Base-by-base conservation (phyloP, 1,140 invertebrate species). In the Hypsibius dujardini region DNA sequence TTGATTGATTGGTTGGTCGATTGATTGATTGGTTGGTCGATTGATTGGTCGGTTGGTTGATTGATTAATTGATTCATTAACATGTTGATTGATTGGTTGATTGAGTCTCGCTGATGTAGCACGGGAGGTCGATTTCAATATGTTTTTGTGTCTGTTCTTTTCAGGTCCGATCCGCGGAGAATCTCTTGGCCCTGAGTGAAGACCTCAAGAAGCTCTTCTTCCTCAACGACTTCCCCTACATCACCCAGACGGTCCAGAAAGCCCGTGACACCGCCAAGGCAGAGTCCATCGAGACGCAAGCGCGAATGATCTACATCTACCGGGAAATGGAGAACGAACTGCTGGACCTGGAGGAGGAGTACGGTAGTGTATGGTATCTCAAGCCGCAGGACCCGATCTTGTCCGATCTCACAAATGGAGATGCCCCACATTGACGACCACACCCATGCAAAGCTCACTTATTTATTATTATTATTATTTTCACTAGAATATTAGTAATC, bases 221-320 rank as follows among this genome's bases (percentile, higher is more conserved):
- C 62, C 62, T 67, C 12, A 67, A 67, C 62, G 62, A 67, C 45
- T 67, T 67, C 45, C 62, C 62, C 62, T 67, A 15, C 42, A 67
- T 67, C 12, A 67, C 12, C 42, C 62, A 67, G 45, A 15, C 62
- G 12, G 62, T 67, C 12, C 62, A 67, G 42, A 12, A 42, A 7
- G 62, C 62, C 42, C 12, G 62, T 3, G 62, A 67, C 3, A 45
- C 12, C 3, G 62, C 62, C 12, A 67, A 12, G 12, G 62, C 62
- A 15, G 62, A 67, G 7, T 15, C 42, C 12, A 67, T 15, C 12
- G 42, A 67, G 3, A 15, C 42, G 12, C 62, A 67, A 42, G 7
- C 12, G 7, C 12, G 62, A 12, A 67, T 67, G 62, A 67, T 67
- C 12, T 15, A 45, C 42, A 42, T 67, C 42, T 67, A 67, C 42